A percentile compares a stretch with the other conserved stretches of the same genome.
phyloP scores from a whole-genome alignment of 2,113 vertebrate genomes.

The Campylomormyrus numenius region DNA sequence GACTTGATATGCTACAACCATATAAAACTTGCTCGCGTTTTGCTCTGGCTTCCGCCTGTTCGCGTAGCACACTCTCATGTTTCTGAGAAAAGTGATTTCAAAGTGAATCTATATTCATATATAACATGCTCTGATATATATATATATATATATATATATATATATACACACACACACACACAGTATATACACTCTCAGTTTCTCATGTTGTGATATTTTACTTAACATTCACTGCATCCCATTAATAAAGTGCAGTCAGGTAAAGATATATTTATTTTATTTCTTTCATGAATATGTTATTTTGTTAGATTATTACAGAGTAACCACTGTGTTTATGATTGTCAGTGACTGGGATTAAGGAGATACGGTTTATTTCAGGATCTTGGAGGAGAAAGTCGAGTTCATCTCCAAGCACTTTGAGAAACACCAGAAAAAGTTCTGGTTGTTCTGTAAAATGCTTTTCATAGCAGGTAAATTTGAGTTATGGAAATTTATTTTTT shows the following conservation, averaged over 20 bases:
- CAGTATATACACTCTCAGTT: background rate
- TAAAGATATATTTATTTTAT: background rate
- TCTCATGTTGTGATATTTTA: background rate
- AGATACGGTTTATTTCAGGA: background rate
- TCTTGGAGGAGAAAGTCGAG: slow-evolving; percentile 52
- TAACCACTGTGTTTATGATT: background rate
- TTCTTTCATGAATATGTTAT: background rate
- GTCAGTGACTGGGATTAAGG: background rate
- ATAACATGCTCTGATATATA: no score
- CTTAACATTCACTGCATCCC: background rate
- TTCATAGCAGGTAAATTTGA: slow-evolving; percentile 61
- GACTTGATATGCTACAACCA: no score
- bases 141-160: no score
- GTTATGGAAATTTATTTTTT: background rate
- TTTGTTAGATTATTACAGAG: background rate
- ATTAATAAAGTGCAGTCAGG: background rate
- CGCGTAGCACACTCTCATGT: no score
- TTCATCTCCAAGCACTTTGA: slow-evolving; percentile 41
- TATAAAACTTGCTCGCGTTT: no score
- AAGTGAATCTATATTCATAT: no score
- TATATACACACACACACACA: no score
- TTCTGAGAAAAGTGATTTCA: no score
- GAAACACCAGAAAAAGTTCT: slow-evolving; percentile 54
- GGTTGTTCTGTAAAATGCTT: slow-evolving; percentile 42
- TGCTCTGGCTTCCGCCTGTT: no score